phyloP scores from a whole-genome alignment of 64 coral and sea anemone genomes.

The Montipora sp. region DNA sequence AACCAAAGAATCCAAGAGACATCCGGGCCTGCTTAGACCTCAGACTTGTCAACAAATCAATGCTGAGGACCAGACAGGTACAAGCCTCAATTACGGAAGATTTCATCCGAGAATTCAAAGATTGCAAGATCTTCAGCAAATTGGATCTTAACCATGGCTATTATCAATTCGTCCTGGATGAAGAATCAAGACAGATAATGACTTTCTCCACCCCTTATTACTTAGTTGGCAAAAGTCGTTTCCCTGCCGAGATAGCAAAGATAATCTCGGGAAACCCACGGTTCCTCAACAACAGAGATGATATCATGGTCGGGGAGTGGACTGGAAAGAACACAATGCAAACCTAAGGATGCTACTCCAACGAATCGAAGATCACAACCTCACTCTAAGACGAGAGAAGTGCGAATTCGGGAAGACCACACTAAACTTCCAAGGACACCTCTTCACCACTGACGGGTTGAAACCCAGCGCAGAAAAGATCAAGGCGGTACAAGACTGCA shows the following conservation, averaged over 20 bases:
- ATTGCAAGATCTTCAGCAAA: constrained; percentile 54
- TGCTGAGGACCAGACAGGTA: constrained; percentile 25
- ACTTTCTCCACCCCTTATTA: constrained; percentile 48
- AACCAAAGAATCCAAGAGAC: constrained; percentile 56
- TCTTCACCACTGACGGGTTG: constrained; percentile 44
- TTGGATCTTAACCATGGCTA: constrained; percentile 43
- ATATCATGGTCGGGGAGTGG: constrained; percentile 51
- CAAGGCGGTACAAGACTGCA: neutral
- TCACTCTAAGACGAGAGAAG: constrained; percentile 30
- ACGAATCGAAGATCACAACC: constrained; percentile 37
- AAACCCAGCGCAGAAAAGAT: constrained; percentile 23
- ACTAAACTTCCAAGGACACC: constrained; percentile 44
- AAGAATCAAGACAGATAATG: constrained; percentile 17
- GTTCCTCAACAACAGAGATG: constrained; percentile 58
- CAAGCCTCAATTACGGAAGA: constrained; percentile 61
- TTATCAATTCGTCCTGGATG: constrained; percentile 26
- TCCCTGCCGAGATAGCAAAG: no score
- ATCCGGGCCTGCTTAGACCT: constrained; percentile 57
- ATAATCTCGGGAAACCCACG: constrained; percentile 34
- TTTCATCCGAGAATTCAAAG: constrained; percentile 21
- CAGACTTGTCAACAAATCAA: constrained; percentile 49
- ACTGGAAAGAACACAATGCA: constrained; percentile 33
- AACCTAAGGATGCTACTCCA: constrained; percentile 12
- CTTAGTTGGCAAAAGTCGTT: neutral
- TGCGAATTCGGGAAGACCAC: constrained; percentile 36